phyloP scores from a whole-genome alignment of 2,888 invertebrate species.

The Ormyrus rosae region DNA sequence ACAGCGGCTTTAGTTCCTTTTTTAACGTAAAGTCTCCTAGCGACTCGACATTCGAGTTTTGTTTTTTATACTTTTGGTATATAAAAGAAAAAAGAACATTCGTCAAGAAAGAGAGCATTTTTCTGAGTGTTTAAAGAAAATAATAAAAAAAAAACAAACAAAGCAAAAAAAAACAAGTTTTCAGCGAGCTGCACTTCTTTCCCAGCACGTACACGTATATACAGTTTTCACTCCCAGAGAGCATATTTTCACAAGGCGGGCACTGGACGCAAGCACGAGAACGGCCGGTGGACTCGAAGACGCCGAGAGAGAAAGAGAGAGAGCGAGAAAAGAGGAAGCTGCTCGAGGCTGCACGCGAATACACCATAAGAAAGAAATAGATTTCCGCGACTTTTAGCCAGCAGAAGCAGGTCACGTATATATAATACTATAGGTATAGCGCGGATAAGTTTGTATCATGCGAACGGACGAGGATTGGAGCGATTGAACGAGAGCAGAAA shows the following conservation, averaged over 20 bases:
- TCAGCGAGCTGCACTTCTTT: constrained; percentile 12
- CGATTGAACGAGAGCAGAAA: constrained; percentile 26
- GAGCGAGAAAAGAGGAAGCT: constrained; percentile 7
- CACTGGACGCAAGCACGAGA: constrained; percentile 24
- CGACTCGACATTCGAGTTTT: constrained; percentile 10
- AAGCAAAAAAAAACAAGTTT: not conserved
- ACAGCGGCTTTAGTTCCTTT: constrained; percentile 44
- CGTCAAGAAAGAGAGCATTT: constrained; percentile 29
- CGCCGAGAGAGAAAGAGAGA: not conserved
- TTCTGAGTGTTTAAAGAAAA: constrained; percentile 29
- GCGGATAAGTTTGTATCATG: not conserved
- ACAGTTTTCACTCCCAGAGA: constrained; percentile 17
- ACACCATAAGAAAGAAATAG: not conserved
- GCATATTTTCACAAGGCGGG: not conserved
- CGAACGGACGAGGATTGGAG: not conserved
- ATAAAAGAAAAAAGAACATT: not conserved
- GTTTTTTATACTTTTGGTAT: constrained; percentile 12
- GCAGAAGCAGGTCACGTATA: constrained; percentile 25
- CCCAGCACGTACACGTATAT: no score
- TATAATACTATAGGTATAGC: constrained; percentile 33
- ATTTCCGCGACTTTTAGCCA: not conserved
- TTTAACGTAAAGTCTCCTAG: constrained; percentile 12
- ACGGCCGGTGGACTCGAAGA: constrained; percentile 24
- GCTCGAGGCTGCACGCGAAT: constrained; percentile 1
- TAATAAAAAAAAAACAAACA: no score